These are phyloP conservation scores for Sylvia atricapilla DNA, from an alignment of 2,113 vertebrate genomes.

Conservation along the genomic window DNA sequence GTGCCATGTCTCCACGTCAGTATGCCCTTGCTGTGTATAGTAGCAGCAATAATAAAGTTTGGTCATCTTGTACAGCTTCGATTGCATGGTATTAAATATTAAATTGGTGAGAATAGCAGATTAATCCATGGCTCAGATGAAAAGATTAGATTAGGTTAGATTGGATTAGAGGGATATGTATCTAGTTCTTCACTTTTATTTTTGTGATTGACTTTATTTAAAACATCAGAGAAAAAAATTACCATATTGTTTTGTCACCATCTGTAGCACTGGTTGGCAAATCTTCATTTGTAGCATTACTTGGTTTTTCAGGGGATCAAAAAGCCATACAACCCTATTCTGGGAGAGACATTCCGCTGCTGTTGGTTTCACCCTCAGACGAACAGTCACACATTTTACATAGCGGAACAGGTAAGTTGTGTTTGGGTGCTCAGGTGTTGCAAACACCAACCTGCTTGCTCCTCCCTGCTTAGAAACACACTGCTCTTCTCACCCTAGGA, in stretches of 20 bases:
- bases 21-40: background rate
- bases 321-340: conserved; percentile 96
- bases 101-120: background rate
- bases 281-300: background rate
- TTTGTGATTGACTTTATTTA: background rate
- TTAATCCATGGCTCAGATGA: background rate
- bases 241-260: background rate
- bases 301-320: conserved; percentile 85
- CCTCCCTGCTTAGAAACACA: background rate
- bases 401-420: conserved; percentile 89
- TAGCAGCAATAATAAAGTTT: background rate
- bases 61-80: background rate
- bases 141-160: background rate
- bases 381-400: conserved; percentile 92
- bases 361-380: conserved; percentile 94
- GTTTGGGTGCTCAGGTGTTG: background rate
- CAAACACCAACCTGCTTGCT: background rate
- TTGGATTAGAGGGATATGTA: background rate
- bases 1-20: background rate
- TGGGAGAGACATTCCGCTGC: conserved; percentile 95
- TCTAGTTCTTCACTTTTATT: background rate
- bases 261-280: background rate
- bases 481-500: background rate
- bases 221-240: background rate
- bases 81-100: background rate